A percentile compares a stretch with the other conserved stretches of the same genome.
Evolutionary conservation across 1,140 invertebrate genomes (phyloP).

Genomic region (Drosophila azteca): DNA sequence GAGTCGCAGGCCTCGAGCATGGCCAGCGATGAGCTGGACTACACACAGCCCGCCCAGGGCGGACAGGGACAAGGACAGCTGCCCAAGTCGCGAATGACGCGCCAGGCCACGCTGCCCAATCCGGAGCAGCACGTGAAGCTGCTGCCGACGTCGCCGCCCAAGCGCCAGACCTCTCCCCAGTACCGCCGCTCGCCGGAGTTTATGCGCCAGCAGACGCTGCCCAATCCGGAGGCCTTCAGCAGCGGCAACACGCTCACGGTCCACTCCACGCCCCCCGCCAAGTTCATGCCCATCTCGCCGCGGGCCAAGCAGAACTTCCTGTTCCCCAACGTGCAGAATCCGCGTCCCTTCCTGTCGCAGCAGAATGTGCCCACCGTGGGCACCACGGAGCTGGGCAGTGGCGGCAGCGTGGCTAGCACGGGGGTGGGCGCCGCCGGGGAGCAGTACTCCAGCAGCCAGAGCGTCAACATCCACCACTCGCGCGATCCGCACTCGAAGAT

Average conservation of each 20-base stretch:
- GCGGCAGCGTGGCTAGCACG: conserved; percentile 57
- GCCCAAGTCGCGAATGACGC: conserved; percentile 76
- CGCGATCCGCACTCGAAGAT: conserved; percentile 79
- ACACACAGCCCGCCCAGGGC: conserved; percentile 5
- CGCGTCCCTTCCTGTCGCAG: conserved; percentile 79
- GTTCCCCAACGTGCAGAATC: conserved; percentile 80
- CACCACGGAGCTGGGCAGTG: conserved; percentile 56
- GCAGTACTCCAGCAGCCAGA: conserved; percentile 83
- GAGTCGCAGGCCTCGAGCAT: conserved; percentile 64
- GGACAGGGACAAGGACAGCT: conserved; percentile 3
- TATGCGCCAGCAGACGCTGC: conserved; percentile 80
- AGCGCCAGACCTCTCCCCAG: conserved; percentile 80
- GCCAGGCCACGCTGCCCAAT: conserved; percentile 82
- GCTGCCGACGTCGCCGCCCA: conserved; percentile 81
- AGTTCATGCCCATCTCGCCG: conserved; percentile 83
- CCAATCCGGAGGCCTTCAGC: conserved; percentile 79
- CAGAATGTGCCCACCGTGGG: conserved; percentile 79
- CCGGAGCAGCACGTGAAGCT: conserved; percentile 83
- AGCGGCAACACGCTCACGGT: conserved; percentile 77
- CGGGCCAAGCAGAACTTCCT: conserved; percentile 82
- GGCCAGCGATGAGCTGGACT: conserved; percentile 73
- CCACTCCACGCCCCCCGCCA: conserved; percentile 64
- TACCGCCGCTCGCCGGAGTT: conserved; percentile 82
- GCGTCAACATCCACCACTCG: conserved; percentile 80
- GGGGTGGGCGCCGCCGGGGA: conserved; percentile 63